phyloP scores from a whole-genome alignment of 2,888 invertebrate genomes.

The Drosophila sordidapex region DNA sequence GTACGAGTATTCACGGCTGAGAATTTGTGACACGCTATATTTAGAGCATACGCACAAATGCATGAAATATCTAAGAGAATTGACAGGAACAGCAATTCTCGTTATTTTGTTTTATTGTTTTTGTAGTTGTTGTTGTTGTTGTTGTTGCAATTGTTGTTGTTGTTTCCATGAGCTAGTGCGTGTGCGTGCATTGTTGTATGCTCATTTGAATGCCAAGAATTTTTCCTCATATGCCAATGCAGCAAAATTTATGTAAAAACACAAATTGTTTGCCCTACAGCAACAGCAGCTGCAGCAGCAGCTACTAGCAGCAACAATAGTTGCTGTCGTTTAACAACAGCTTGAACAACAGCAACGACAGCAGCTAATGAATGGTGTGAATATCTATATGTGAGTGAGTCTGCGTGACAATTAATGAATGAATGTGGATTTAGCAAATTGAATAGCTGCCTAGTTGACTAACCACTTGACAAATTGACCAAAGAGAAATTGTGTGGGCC shows the following conservation, averaged over 20 bases:
- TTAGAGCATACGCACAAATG: constrained; percentile 48
- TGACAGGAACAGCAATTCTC: constrained; percentile 46
- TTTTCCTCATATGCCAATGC: constrained; percentile 27
- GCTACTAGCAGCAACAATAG: constrained; percentile 30
- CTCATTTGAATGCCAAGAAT: constrained; percentile 71
- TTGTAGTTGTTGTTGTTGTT: constrained; percentile 25
- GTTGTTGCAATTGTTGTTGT: constrained; percentile 16
- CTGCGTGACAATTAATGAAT: constrained; percentile 53
- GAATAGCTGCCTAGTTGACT: neutral
- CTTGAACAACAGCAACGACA: constrained; percentile 24
- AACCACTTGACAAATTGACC: neutral
- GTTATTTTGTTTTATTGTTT: constrained; percentile 1
- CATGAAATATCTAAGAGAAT: constrained; percentile 41
- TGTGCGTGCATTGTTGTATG: constrained; percentile 64
- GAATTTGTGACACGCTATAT: constrained; percentile 58
- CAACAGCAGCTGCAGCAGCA: neutral
- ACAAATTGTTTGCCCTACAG: constrained; percentile 57
- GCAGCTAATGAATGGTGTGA: constrained; percentile 15
- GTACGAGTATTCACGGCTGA: constrained; percentile 10
- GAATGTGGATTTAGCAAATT: constrained; percentile 7
- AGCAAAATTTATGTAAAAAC: constrained; percentile 57
- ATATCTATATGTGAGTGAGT: constrained; percentile 9
- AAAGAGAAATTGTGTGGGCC: neutral
- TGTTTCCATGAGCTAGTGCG: constrained; percentile 37
- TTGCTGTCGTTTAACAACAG: constrained; percentile 53